phyloP scores from a whole-genome alignment of 2,113 vertebrate species.

The Leucoraja erinaceus region DNA sequence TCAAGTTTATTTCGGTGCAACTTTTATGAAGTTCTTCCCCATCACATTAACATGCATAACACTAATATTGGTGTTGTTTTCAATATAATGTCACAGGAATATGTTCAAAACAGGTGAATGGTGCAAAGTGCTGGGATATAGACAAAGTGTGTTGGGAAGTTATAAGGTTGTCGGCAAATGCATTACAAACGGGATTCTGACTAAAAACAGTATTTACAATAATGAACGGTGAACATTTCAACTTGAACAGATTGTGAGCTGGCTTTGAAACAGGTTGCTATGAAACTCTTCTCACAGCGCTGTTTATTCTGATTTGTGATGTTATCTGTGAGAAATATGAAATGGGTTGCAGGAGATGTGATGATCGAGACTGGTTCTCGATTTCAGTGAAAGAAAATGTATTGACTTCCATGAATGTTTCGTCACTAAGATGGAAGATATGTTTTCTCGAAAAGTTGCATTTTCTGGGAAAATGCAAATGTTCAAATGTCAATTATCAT shows the following conservation, averaged over 20 bases:
- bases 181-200: neutral
- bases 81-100: no score
- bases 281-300: neutral
- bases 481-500: neutral
- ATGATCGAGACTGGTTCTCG: neutral
- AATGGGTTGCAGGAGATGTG: neutral
- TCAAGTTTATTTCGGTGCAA: neutral
- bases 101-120: neutral
- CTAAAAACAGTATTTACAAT: neutral
- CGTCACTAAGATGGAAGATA: neutral
- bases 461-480: no score
- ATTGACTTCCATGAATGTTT: neutral
- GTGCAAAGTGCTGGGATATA: neutral
- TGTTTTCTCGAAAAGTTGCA: neutral
- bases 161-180: neutral
- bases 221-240: neutral
- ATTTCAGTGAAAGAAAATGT: neutral
- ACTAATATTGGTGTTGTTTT: neutral
- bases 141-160: no score
- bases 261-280: neutral
- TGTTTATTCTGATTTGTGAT: conserved; percentile 14
- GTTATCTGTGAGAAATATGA: conserved; percentile 14
- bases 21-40: neutral
- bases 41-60: neutral
- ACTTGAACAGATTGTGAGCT: neutral